Base-by-base conservation (phyloP, 2,888 invertebrate genomes). In the Leptopterna dolabrata region DNA sequence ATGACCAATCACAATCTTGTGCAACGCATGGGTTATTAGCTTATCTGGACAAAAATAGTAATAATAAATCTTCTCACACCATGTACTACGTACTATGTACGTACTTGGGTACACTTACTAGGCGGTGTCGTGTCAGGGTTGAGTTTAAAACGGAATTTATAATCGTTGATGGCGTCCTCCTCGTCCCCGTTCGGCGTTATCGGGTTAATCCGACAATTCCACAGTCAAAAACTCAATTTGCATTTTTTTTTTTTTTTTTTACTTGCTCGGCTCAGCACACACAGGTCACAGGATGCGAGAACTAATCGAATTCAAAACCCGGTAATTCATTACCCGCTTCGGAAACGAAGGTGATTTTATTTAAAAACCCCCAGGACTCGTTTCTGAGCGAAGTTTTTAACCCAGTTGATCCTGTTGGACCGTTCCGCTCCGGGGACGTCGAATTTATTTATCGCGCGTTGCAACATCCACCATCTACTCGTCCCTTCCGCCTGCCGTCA, bases 221-320 rank as follows among this genome's bases (percentile, higher is more conserved):
- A 1, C 24, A 27, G 24, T 24, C 24, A 19, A 63, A 63, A 63
- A 63, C 63, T 63, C 63, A 63, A 63, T 63, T 63, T 63, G 13
- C 24, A 1, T 55, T 27, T 27, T 63, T 63, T 63, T 63, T 63
- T 47, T 36, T 36, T 36, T 36, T 36, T 7, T 36, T 7, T 7
- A 2, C 36, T 36, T 36, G 4, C 7, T 7, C 36, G 36, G 4
- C 24, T 4, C 63, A 24, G 4, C 4, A 27, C 24, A 7, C 24
- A 63, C 63, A 63, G 63, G 24, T 7, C 24, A 7, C 9, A 27
- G 63, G 63, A 63, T 63, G 9, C 11, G 63, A 63, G 24, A 27
- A 63, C 63, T 63, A 63, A 63, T 63, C 63, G 63, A 63, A 63
- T 63, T 63, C 63, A 63, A 63, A 63, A 63, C 63, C 63, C 51